Base-by-base conservation (phyloP, 2,888 invertebrate genomes). In the Metellina segmentata region DNA sequence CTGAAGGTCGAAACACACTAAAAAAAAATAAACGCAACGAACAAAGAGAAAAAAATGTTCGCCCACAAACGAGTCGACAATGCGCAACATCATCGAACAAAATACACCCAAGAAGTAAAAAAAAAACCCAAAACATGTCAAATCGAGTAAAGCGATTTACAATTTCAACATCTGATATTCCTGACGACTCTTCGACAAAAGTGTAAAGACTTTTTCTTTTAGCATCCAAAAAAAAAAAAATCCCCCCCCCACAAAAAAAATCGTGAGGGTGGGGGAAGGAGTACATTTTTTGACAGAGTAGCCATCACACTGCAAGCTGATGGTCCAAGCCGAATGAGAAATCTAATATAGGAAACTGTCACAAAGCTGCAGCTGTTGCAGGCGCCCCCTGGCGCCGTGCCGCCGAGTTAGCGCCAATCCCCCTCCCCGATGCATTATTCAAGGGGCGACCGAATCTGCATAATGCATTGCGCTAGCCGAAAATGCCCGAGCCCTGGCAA, bases 271-370 rank as follows among this genome's bases (percentile, higher is more conserved):
- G 61, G 16, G 61, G 61, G 0, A 61, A 61, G n/a, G 11, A 11
- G 61, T 9, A 52, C 51, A 83, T 72, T 71, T 83, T 83, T 83
- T 83, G 83, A 83, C 70, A 87, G 61, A 85, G 85, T 53, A 75
- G 52, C 77, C 69, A 48, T 49, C 72, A 69, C 69, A 51, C 48
- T 49, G 11, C 52, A 20, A 61, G 13, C 34, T 34, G 78, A 19
- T 20, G 34, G 51, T 48, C 70, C 51, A 78, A 85, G 69, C 16
- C 77, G 70, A 71, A 79, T 71, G 72, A 53, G 88, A 88, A 88
- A 88, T 88, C 74, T 88, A 88, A 88, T 88, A 88, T 74, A 34
- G 74, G 69, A 53, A 52, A 71, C 71, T 86, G 79, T 79, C 81
- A 52, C 81, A 74, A 72, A 72, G 52, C 79, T 74, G 74, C 19